Evolutionary conservation across 2,113 vertebrate species (phyloP).

Genomic region (Cyanoliseus patagonus): DNA sequence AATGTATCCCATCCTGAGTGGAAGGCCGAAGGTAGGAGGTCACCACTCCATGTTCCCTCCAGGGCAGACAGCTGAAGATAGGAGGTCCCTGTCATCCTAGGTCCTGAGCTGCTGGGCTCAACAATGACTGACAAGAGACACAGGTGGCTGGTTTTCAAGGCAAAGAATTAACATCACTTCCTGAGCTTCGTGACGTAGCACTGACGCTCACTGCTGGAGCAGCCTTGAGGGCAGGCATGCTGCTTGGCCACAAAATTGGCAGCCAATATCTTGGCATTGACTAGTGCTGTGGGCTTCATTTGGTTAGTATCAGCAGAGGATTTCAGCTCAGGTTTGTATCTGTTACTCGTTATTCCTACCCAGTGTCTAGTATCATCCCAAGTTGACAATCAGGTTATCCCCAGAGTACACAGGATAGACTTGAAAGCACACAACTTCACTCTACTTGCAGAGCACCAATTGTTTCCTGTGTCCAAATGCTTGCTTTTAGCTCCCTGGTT

Average conservation of each 20-base stretch:
- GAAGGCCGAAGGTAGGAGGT: neutral
- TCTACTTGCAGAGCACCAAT: neutral
- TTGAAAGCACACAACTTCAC: neutral
- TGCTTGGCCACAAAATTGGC: neutral
- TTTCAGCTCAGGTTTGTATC: neutral
- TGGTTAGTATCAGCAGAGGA: neutral
- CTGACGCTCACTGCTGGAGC: neutral
- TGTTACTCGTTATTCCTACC: neutral
- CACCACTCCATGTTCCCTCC: neutral
- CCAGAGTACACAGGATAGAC: neutral
- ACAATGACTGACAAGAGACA: too few species aligned
- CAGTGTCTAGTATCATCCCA: neutral
- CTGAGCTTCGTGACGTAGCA: fast-evolving
- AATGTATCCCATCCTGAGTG: neutral
- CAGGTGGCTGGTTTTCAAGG: neutral
- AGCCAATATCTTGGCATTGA: neutral
- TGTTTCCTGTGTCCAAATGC: neutral
- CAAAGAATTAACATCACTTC: neutral
- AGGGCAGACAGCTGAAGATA: neutral
- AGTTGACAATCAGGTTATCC: neutral
- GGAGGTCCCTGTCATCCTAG: neutral
- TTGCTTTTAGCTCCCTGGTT: neutral
- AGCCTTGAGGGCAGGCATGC: neutral
- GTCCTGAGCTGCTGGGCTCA: neutral
- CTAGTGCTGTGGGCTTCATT: neutral